Conservation (phyloP, 2,113 vertebrate genomes). For the Danionella cerebrum region DNA sequence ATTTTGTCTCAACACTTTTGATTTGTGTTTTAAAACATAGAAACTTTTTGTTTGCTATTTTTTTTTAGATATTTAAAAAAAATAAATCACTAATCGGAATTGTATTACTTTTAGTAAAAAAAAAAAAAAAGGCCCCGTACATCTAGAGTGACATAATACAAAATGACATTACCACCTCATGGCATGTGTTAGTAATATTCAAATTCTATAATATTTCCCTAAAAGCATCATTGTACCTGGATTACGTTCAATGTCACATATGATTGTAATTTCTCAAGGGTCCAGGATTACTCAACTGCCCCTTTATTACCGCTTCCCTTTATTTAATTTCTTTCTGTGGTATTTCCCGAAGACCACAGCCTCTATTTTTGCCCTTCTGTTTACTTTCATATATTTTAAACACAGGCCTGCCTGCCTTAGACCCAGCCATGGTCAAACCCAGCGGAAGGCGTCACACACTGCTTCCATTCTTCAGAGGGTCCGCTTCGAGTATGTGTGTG, state of each 20-base stretch:
- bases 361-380: conserved; percentile 65
- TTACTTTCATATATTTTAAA: conserved; percentile 62
- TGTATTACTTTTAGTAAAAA: too few relatives aligned
- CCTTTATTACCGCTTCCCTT: not conserved
- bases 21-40: too few relatives aligned
- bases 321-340: not conserved
- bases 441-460: conserved; percentile 55
- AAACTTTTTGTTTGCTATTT: too few relatives aligned
- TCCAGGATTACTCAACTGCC: not conserved
- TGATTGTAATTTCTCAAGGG: conserved; percentile 1
- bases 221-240: not conserved
- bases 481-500: conserved; percentile 21
- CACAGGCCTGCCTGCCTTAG: conserved; percentile 54
- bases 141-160: too few relatives aligned
- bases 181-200: too few relatives aligned
- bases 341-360: conserved; percentile 33
- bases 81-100: too few relatives aligned
- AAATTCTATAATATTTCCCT: not conserved
- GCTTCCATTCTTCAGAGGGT: conserved; percentile 56
- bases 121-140: too few relatives aligned
- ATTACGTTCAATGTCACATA: not conserved
- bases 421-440: conserved; percentile 54
- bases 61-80: too few relatives aligned
- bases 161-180: too few relatives aligned
- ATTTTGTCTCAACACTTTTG: too few relatives aligned